Evolutionary conservation across 2,797 vertebrate genomes (phyloP), one percentile per base, ranked within the genome.

Genomic region (Neopelma chrysocephalum): DNA sequence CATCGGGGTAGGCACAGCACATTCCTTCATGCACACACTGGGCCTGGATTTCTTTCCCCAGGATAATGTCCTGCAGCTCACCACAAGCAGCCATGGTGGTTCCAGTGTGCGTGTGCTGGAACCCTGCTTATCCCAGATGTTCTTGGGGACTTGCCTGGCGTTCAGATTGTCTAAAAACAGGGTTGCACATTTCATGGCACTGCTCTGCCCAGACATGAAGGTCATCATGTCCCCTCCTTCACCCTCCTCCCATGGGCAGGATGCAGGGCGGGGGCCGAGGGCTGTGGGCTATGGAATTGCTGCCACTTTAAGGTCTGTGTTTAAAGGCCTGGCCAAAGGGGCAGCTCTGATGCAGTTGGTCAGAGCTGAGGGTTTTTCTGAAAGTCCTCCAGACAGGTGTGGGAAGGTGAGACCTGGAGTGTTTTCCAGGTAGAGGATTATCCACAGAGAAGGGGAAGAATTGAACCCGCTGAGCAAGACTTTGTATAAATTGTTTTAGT

Each of bases 1-100:
- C 32, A 15, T 4, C 6, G 2, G 26, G 47, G 45, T 48, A 26
- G 51, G 51, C 32, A 70, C 65, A 51, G 58, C 1, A 0, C 29
- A 5, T 45, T 71, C 45, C 57, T 64, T 8, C 5, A 14, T 12
- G 9, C 6, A 8, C 1, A 0, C 36, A 6, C 14, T 19, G 29
- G 14, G 6, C 34, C 45, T 8, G 7, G 40, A 10, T 68, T 47
- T 82, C 40, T 48, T 34, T 61, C 36, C 62, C 26, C 42, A 11
- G 78, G 54, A 36, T 42, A 42, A 42, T 4, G 3, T 19, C 34
- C n/a, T 7, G 31, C 15, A 31, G 29, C 61, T 68, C 31, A 22
- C 45, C 38, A 31, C 45, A 66, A 25, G 77, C 53, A 40, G 69
- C 20, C 9, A 45, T 2, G 3, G 17, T 10, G 61, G n/a, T 31